Evolutionary conservation across 2,113 vertebrate genomes (phyloP).

Genomic region (Lipophrys pholis): DNA sequence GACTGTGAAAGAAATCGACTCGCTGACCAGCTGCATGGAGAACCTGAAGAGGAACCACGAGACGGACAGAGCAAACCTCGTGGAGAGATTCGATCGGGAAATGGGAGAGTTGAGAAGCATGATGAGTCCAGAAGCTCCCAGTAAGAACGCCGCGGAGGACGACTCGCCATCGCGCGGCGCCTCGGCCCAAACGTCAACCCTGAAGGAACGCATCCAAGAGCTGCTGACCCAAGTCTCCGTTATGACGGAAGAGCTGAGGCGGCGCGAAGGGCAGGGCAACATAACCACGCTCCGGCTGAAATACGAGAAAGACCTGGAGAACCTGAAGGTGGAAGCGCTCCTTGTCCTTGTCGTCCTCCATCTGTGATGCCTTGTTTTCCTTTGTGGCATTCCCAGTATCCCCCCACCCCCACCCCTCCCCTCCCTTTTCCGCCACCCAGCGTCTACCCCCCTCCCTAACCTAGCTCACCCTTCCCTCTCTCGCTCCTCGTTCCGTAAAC

Average conservation of each 20-base stretch:
- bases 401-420: constrained; percentile 50
- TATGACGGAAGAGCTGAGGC: constrained; percentile 80
- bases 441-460: constrained; percentile 49
- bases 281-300: constrained; percentile 79
- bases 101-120: constrained; percentile 76
- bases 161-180: neutral
- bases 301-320: constrained; percentile 87
- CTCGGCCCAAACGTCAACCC: constrained; percentile 21
- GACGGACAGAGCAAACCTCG: constrained; percentile 64
- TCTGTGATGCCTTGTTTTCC: constrained; percentile 83
- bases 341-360: constrained; percentile 79
- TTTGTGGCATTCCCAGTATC: constrained; percentile 81
- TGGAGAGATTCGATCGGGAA: constrained; percentile 71
- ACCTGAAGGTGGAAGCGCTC: constrained; percentile 86
- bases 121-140: constrained; percentile 28
- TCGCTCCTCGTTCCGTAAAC: constrained; percentile 54
- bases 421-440: constrained; percentile 22
- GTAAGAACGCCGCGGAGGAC: constrained; percentile 7
- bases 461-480: constrained; percentile 24
- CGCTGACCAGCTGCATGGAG: constrained; percentile 80
- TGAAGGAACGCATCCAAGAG: constrained; percentile 80
- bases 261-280: constrained; percentile 75
- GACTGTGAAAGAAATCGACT: constrained; percentile 80
- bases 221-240: constrained; percentile 78
- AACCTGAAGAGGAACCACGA: constrained; percentile 81